Evolutionary conservation across 2,888 invertebrate species (phyloP).

Genomic region (Diaphora mendica): DNA sequence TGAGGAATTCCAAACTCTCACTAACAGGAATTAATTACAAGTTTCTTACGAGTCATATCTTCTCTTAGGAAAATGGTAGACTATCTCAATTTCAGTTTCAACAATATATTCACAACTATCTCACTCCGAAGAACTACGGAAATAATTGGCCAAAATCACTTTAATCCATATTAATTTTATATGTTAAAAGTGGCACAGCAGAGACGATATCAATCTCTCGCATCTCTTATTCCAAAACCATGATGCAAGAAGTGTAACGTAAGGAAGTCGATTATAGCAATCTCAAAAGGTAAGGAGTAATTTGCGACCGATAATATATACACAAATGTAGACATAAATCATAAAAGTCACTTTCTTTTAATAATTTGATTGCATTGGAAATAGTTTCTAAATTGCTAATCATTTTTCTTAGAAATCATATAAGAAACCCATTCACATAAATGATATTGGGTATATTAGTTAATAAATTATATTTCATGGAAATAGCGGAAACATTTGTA

Average conservation of each 20-base stretch:
- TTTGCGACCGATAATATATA: neutral
- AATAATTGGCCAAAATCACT: no score
- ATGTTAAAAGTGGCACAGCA: neutral
- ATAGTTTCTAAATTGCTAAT: neutral
- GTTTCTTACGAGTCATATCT: no score
- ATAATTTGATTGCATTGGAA: neutral
- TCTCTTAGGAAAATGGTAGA: no score
- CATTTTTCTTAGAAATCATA: neutral
- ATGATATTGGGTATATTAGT: neutral
- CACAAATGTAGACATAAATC: neutral
- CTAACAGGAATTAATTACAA: no score
- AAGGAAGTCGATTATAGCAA: neutral
- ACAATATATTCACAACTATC: no score
- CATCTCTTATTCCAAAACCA: neutral
- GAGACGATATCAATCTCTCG: neutral
- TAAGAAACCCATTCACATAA: neutral
- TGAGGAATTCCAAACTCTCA: no score
- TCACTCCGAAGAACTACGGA: no score
- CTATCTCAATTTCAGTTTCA: no score
- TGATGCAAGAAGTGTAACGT: neutral
- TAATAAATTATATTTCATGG: neutral
- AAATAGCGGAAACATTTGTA: conserved; percentile 12
- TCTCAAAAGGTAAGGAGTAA: neutral
- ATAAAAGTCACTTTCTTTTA: neutral
- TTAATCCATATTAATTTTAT: no score